These are phyloP conservation scores for Andrena praecox DNA, from an alignment of 2,888 invertebrate species.

Conservation along the genomic window DNA sequence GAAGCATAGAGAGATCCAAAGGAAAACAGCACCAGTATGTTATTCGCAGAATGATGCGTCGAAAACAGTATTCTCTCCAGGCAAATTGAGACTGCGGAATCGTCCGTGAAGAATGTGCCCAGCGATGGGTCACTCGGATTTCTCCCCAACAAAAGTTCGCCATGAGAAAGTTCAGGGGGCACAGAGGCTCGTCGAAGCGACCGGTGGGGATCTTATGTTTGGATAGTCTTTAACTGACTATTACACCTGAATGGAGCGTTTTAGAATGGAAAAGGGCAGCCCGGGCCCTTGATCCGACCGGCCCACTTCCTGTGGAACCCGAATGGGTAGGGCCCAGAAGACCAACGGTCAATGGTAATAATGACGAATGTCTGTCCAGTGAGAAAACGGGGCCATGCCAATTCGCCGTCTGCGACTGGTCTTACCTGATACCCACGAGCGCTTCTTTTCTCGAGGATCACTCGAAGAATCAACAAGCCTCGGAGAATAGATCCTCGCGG, in stretches of 20 bases:
- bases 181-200: constrained; percentile 61
- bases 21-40: neutral
- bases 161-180: constrained; percentile 54
- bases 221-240: constrained; percentile 84
- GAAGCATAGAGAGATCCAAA: neutral
- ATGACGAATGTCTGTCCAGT: constrained; percentile 79
- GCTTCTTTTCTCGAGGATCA: constrained; percentile 30
- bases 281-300: constrained; percentile 82
- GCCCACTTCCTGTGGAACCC: constrained; percentile 83
- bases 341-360: constrained; percentile 81
- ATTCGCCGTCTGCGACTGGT: constrained; percentile 58
- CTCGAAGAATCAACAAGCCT: constrained; percentile 62
- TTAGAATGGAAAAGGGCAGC: constrained; percentile 81
- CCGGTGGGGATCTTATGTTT: constrained; percentile 79
- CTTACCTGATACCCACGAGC: constrained; percentile 59
- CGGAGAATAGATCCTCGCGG: constrained; percentile 23
- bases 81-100: constrained; percentile 30
- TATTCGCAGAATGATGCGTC: neutral
- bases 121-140: constrained; percentile 26
- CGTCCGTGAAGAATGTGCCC: constrained; percentile 19
- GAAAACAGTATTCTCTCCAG: neutral
- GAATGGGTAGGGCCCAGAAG: constrained; percentile 74
- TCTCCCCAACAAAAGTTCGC: constrained; percentile 46
- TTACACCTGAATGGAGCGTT: constrained; percentile 83
- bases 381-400: constrained; percentile 46